These are phyloP conservation scores for Drosophila parthenogenetica DNA, from an alignment of 2,888 invertebrate species.

Conservation along the genomic window DNA sequence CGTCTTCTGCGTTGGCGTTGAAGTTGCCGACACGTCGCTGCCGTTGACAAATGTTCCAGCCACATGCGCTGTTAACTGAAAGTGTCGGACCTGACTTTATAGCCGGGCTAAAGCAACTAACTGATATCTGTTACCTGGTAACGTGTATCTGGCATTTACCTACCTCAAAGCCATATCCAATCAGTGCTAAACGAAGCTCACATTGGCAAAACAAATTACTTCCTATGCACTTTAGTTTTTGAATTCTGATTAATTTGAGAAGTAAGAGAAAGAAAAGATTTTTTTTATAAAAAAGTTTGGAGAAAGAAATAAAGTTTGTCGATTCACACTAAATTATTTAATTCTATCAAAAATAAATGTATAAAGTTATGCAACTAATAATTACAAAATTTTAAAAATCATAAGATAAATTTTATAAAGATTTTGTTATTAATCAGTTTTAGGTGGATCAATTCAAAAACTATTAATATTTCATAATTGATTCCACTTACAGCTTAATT, in stretches of 20 bases:
- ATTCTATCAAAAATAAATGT: no score
- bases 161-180: slow-evolving; percentile 54
- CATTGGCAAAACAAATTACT: slow-evolving; percentile 47
- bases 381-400: no score
- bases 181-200: slow-evolving; percentile 61
- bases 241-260: background rate
- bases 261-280: no score
- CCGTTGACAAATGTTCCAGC: slow-evolving; percentile 74
- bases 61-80: slow-evolving; percentile 75
- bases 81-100: slow-evolving; percentile 63
- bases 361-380: no score
- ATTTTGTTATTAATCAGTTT: no score
- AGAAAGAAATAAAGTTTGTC: no score
- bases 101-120: slow-evolving; percentile 43
- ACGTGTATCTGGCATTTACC: slow-evolving; percentile 38
- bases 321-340: no score
- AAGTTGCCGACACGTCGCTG: slow-evolving; percentile 73
- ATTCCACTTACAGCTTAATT: no score
- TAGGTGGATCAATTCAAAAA: no score
- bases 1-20: slow-evolving; percentile 68
- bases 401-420: no score
- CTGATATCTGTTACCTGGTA: slow-evolving; percentile 30
- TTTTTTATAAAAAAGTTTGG: no score
- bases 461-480: no score
- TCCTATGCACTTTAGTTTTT: slow-evolving; percentile 14